Evolutionary conservation across 2,113 vertebrate genomes (phyloP), one percentile per base, ranked within the genome.

Genomic region (Rostratula benghalensis): DNA sequence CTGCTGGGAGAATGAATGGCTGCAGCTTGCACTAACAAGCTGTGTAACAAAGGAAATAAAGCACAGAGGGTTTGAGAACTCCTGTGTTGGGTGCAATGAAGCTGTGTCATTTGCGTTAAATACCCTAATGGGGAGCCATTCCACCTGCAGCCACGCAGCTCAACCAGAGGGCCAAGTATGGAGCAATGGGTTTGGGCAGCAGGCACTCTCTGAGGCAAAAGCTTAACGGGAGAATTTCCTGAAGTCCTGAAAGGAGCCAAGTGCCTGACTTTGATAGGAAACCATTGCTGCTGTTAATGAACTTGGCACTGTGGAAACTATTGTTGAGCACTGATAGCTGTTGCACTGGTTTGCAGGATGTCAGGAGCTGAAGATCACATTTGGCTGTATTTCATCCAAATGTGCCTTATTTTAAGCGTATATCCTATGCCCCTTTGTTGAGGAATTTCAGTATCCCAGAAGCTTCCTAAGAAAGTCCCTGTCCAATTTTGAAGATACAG

Each of bases 401-500:
- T 24, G 21, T 45, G 17, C 8, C 78, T 70, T 84, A 71, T 64
- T 86, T 95, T 57, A 95, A 82, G 48, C 18, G 0, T 63, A 23
- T 54, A n/a, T 92, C 82, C 70, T 78, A 1, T 71, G 14, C 24
- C 25, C 4, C 11, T 56, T 87, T 65, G 22, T 27, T 94, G 63
- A 68, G 68, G 76, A 92, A 93, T 73, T 53, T 81, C 69, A 51
- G 15, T 69, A 60, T 64, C 25, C n/a, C 21, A 2, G 77, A 27
- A 78, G 60, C 41, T 92, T 96, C 76, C 77, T 92, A 41, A 22
- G 61, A 92, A 94, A 95, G 37, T 7, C 41, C 57, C 74, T 86
- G 39, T 27, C 53, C 76, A 67, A 27, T 80, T 84, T 70, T 53
- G 60, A 69, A 56, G 33, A 69, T 69, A 64, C 17, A 61, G 59